Conservation (phyloP, 2,888 invertebrate genomes). For the Tetramorium bicarinatum region DNA sequence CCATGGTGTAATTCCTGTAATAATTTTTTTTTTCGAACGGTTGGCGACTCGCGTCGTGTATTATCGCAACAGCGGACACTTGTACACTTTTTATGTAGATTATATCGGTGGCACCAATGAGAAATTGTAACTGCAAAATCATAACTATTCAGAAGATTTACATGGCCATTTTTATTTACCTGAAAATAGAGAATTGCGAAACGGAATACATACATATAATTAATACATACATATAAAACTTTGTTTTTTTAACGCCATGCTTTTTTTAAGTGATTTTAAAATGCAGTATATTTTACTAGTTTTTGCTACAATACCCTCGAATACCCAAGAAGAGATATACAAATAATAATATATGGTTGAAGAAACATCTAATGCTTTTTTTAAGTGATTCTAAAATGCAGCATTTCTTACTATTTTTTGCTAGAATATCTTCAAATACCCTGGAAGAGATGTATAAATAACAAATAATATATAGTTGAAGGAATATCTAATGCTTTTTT, state of each 20-base stretch:
- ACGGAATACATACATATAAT: neutral
- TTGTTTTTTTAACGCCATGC: neutral
- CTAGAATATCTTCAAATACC: neutral
- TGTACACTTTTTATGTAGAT: neutral
- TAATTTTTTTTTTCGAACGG: constrained; percentile 60
- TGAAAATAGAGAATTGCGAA: neutral
- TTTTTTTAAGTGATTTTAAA: constrained; percentile 13
- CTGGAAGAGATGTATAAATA: neutral
- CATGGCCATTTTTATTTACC: neutral
- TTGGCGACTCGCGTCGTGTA: constrained; percentile 47
- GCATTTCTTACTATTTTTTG: neutral
- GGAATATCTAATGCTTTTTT: neutral
- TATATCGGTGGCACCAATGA: neutral
- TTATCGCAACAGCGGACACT: neutral
- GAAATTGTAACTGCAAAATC: neutral
- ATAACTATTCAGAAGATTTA: neutral
- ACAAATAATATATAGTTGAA: neutral
- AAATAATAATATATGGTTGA: neutral
- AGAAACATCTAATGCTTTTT: neutral
- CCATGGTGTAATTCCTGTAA: constrained; percentile 58
- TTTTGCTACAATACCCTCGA: neutral
- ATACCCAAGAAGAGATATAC: too few relatives aligned
- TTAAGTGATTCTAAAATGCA: neutral
- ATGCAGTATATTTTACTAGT: neutral
- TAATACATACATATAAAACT: neutral